Base-by-base conservation (phyloP, 2,113 vertebrate genomes). In the Motacilla alba region DNA sequence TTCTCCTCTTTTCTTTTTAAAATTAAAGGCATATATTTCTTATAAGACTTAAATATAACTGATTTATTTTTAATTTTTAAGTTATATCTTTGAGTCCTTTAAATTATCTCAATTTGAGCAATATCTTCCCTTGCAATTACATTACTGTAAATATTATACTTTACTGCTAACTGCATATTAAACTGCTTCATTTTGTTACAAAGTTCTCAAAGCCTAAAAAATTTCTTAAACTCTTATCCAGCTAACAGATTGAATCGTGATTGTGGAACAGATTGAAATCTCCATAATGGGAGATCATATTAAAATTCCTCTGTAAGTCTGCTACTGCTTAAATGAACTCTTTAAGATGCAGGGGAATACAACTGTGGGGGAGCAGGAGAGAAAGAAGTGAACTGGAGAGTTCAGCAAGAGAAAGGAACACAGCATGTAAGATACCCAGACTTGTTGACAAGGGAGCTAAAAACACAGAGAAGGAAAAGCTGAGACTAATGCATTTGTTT, bases 241-340 rank as follows among this genome's bases (percentile, higher is more conserved):
- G 62, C 75, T 85, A 96, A 92, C 95, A 96, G 96, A 96, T 94
- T 95, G 94, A 91, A 73, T 87, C 79, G 3, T 88, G 90, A 93
- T 69, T 85, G 82, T 85, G 78, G 68, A 96, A 92, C 95, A 96
- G 96, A 96, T 92, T 96, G 96, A 94, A 95, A 96, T 94, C 90
- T 95, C 96, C 96, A 95, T 96, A 96, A 96, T 85, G 77, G 89
- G 63, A 94, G 84, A 94, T 76, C 58, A 47, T 85, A 89, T 87
- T 70, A 94, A 82, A 94, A 96, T 91, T 91, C 87, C 74, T 83
- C 75, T 85, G n/a, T 50, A 94, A 95, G 75, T 76, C 89, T 91
- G 91, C 70, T 95, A 53, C 37, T 91, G 46, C 70, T 84, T 66
- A 85, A 82, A 91, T 22, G 77, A 93, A 66, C 78, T 85, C 19